A percentile compares a stretch with the other conserved stretches of the same genome.
phyloP scores from a whole-genome alignment of 2,888 invertebrate genomes.

The Orthonevra nobilis region DNA sequence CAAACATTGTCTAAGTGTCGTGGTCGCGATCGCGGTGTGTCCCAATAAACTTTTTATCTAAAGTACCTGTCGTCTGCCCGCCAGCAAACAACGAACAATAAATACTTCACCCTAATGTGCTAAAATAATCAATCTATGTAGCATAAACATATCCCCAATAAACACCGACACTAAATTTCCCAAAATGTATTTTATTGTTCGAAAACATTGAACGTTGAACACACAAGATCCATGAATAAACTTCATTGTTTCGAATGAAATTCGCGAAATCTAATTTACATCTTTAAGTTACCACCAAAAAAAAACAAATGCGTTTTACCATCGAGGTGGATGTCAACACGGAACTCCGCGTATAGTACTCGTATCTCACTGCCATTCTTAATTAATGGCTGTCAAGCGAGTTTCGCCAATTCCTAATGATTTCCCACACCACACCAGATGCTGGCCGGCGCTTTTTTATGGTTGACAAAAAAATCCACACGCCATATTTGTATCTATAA shows the following conservation, averaged over 20 bases:
- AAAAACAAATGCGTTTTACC: conserved; percentile 33
- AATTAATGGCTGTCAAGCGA: conserved; percentile 53
- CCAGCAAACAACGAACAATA: background rate
- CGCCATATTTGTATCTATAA: no score
- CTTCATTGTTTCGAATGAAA: conserved; percentile 14
- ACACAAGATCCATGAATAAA: conserved; percentile 9
- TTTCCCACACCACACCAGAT: no score
- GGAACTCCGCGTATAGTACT: conserved; percentile 43
- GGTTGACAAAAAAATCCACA: no score
- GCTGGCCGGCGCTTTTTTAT: no score
- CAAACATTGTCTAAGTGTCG: background rate
- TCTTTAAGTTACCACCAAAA: conserved; percentile 40
- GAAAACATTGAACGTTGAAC: conserved; percentile 18
- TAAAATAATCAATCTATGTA: conserved; percentile 21
- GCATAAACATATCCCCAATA: background rate
- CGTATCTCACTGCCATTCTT: conserved; percentile 24
- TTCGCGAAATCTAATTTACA: conserved; percentile 54
- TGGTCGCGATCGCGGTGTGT: background rate
- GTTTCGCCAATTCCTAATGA: background rate
- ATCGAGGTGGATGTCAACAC: conserved; percentile 17
- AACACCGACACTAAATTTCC: conserved; percentile 15
- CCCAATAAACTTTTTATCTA: conserved; percentile 23
- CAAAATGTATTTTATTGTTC: conserved; percentile 25
- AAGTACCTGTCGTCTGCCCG: background rate
- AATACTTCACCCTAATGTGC: conserved; percentile 28